phyloP scores from a whole-genome alignment of 2,888 invertebrate species.

The Nephrotoma guestfalica region DNA sequence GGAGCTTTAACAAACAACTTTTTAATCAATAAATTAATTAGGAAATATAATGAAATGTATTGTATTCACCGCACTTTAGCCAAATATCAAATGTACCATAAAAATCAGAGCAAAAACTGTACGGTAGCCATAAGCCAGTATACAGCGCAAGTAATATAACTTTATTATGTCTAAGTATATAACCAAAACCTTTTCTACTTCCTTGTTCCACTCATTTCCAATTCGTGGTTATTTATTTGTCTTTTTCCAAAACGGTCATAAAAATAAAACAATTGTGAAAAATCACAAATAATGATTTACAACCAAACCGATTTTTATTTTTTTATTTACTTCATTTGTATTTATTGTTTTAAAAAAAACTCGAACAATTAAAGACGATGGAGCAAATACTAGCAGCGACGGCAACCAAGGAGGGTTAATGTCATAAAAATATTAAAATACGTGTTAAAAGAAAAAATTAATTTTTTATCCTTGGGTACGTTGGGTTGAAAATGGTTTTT shows the following conservation, averaged over 20 bases:
- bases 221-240: background rate
- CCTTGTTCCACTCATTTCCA: background rate
- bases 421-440: background rate
- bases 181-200: background rate
- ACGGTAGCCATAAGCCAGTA: background rate
- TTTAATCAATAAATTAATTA: too few relatives aligned
- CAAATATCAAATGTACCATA: too few relatives aligned
- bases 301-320: background rate
- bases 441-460: background rate
- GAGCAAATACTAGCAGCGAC: background rate
- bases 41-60: too few relatives aligned
- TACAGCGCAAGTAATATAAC: background rate
- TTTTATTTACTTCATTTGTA: background rate
- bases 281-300: background rate
- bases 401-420: background rate
- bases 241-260: background rate
- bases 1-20: too few relatives aligned
- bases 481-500: background rate
- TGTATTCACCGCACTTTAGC: too few relatives aligned
- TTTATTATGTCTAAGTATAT: background rate
- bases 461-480: background rate
- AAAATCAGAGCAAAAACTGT: background rate
- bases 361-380: background rate
- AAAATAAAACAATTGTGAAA: background rate
- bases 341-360: background rate